Evolutionary conservation across 2,797 vertebrate species (phyloP), one percentile per base, ranked within the genome.

Genomic region (Eutrigla gurnardus): DNA sequence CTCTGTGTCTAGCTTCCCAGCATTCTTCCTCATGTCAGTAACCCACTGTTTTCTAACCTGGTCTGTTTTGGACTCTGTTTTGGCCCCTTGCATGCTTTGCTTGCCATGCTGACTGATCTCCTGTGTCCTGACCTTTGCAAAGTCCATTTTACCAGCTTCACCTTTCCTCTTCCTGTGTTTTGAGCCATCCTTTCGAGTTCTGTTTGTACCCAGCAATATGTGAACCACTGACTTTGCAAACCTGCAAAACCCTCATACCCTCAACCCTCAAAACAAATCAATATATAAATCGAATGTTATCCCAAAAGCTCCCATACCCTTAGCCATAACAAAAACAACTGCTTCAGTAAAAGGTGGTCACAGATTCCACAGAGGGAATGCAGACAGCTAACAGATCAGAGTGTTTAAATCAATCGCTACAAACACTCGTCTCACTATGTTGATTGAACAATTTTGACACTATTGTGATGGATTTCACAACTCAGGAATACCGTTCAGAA

Each of bases 281-380:
- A 5, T 1, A 40, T 39, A 12, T 6, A 35, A 25, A 39, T 17
- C 8, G 4, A 42, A 11, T 33, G 9, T 37, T 10, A 14, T 9
- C 14, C 18, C 4, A 42, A 42, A 47, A 47, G 49, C 14, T 49
- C 33, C 3, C n/a, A n/a, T 40, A 12, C 11, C 11, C 15, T 39
- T 11, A 65, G 4, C 43, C 43, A 11, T 36, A 45, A 77, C 12
- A 40, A 13, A 46, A 69, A 50, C 52, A 58, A 49, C 15, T 40
- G 65, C 50, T 63, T 45, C 49, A 54, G 35, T 15, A 32, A 6
- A 59, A 32, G 55, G 14, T 18, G 6, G 14, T 11, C 11, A 61
- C 57, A 36, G 54, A 43, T 25, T 59, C 64, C 13, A 32, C 63
- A 47, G 55, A 50, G 18, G 72, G 64, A 13, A 32, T 8, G 39